Percentiles rank a stretch among this genome's conserved stretches.
Evolutionary conservation across 1,140 invertebrate genomes (phyloP).

Genomic region (Luehdorfia chinensis): DNA sequence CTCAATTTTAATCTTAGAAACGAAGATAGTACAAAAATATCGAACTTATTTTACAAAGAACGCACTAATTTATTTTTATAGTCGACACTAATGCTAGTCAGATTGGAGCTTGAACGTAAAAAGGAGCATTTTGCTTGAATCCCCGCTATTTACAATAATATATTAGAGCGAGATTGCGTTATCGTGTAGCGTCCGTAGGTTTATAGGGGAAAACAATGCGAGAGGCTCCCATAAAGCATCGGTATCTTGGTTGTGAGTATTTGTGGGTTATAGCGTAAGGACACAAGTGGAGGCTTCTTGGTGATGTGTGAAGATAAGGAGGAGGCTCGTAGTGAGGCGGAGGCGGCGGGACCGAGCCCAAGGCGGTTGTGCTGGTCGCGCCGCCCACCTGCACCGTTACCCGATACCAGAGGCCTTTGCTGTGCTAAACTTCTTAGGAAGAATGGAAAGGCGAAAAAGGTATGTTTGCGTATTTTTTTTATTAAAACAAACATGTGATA

Average conservation of each 20-base stretch:
- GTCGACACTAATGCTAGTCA: conserved; percentile 5
- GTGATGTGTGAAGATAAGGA: conserved; percentile 72
- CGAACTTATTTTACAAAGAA: conserved; percentile 51
- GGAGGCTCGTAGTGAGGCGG: conserved; percentile 56
- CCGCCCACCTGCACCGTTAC: conserved; percentile 54
- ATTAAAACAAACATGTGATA: too few species aligned
- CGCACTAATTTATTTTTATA: conserved; percentile 14
- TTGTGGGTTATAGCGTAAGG: conserved; percentile 46
- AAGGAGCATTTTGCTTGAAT: conserved; percentile 15
- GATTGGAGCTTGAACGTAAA: conserved; percentile 10
- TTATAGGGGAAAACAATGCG: conserved; percentile 63
- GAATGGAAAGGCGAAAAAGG: conserved; percentile 69
- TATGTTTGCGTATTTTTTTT: conserved; percentile 29
- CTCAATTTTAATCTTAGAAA: conserved; percentile 28
- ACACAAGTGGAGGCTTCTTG: conserved; percentile 23
- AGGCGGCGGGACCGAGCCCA: conserved; percentile 47
- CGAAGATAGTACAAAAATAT: conserved; percentile 56
- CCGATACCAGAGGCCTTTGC: conserved; percentile 69
- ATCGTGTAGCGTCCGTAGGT: conserved; percentile 44
- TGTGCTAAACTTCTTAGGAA: conserved; percentile 67
- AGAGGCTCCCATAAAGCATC: conserved; percentile 65
- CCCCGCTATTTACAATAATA: conserved; percentile 45
- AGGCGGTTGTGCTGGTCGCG: conserved; percentile 59
- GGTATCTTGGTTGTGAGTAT: conserved; percentile 67
- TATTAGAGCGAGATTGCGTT: conserved; percentile 50